Evolutionary conservation across 2,113 vertebrate species (phyloP).

Genomic region (Oxygymnocypris stewartii): DNA sequence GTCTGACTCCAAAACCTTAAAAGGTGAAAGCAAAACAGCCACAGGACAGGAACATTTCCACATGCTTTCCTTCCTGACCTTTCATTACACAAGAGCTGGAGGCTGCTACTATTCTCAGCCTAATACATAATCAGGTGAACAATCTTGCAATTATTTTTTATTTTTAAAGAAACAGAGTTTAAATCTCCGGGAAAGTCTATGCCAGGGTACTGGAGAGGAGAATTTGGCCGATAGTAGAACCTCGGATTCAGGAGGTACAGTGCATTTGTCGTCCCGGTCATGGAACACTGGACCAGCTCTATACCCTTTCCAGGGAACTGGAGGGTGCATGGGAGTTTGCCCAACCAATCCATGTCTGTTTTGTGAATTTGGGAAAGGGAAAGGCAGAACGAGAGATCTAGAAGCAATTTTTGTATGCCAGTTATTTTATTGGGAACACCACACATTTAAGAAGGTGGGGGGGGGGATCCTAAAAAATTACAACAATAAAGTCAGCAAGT

Average conservation of each 20-base stretch:
- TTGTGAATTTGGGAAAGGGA: too few species aligned
- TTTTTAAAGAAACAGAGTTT: too few species aligned
- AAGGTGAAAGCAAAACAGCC: conserved; percentile 28
- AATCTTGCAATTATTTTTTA: not conserved
- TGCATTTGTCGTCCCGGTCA: too few species aligned
- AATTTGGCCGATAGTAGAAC: too few species aligned
- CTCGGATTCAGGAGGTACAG: too few species aligned
- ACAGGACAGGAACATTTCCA: conserved; percentile 23
- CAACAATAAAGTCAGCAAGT: not conserved
- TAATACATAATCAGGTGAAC: conserved; percentile 12
- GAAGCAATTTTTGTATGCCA: not conserved
- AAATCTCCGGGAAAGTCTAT: too few species aligned
- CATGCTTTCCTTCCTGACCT: conserved; percentile 27
- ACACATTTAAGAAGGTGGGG: not conserved
- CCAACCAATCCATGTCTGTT: too few species aligned
- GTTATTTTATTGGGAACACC: not conserved
- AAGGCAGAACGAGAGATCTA: not conserved
- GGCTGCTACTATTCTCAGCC: conserved; percentile 27
- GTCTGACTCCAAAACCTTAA: conserved; percentile 33
- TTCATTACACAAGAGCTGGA: conserved; percentile 25
- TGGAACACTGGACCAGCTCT: too few species aligned
- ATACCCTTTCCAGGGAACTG: too few species aligned
- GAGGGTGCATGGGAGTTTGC: too few species aligned
- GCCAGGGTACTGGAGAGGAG: too few species aligned
- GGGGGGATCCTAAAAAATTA: too few species aligned